A percentile compares a stretch with the other conserved stretches of the same genome.
These are phyloP conservation scores for Eilema caniola DNA, from an alignment of 2,888 invertebrate genomes.

Conservation along the genomic window DNA sequence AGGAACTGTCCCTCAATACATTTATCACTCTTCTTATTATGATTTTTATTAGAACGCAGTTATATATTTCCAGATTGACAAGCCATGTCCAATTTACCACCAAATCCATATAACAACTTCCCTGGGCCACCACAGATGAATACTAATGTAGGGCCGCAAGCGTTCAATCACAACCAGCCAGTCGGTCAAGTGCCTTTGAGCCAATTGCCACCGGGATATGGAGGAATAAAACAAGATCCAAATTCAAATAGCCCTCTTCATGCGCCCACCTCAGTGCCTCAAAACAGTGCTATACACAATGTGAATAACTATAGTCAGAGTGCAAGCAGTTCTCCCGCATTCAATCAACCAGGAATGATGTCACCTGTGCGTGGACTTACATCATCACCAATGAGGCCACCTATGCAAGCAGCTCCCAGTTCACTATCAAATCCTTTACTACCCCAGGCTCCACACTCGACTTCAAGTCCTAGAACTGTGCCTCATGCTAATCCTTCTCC, in stretches of 20 bases:
- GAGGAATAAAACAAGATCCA: slow-evolving; percentile 71
- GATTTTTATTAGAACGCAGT: slow-evolving; percentile 43
- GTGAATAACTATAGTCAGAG: slow-evolving; percentile 75
- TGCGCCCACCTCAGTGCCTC: slow-evolving; percentile 53
- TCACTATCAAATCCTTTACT: slow-evolving; percentile 57
- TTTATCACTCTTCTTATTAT: slow-evolving; percentile 23
- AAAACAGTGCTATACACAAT: slow-evolving; percentile 64
- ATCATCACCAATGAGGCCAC: slow-evolving; percentile 67
- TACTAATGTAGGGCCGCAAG: slow-evolving; percentile 63
- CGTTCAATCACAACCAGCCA: slow-evolving; percentile 64
- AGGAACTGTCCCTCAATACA: slow-evolving; percentile 23
- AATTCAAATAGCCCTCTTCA: slow-evolving; percentile 76
- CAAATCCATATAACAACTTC: slow-evolving; percentile 74
- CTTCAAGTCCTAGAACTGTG: slow-evolving; percentile 58
- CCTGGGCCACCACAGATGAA: slow-evolving; percentile 67
- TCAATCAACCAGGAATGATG: slow-evolving; percentile 74
- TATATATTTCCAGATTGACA: slow-evolving; percentile 77
- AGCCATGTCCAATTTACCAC: slow-evolving; percentile 82
- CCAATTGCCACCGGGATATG: slow-evolving; percentile 72
- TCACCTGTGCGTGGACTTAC: slow-evolving; percentile 64
- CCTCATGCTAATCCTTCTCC: slow-evolving; percentile 64
- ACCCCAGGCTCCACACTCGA: slow-evolving; percentile 57
- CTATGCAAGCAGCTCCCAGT: slow-evolving; percentile 44
- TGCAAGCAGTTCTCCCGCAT: slow-evolving; percentile 79
- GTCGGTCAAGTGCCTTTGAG: slow-evolving; percentile 67